Evolutionary conservation across 2,888 invertebrate genomes (phyloP), one percentile per base, ranked within the genome.

Genomic region (Eutolmus rufibarbis): DNA sequence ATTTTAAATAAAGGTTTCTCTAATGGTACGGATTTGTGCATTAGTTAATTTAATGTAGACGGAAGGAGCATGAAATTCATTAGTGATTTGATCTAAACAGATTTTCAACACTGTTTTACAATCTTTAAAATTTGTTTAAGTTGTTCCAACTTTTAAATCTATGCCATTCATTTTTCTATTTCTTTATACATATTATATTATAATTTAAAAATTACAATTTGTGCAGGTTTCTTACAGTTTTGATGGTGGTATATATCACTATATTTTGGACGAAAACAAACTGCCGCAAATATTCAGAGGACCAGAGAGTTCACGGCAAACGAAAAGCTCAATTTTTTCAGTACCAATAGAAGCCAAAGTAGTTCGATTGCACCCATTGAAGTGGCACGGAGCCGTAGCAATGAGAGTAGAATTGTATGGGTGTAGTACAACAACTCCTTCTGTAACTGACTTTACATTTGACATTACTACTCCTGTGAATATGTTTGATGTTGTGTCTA

Each of bases 341-440:
- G 93, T 94, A 4, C 97, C 97, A 0, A 93, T 97, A 82, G 97
- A 97, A 91, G 96, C 97, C 0, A 94, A 94, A 90, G 94, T 95
- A 31, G 91, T 97, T 9, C 94, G 96, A 87, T 93, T 97, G 87
- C 94, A 94, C 89, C 97, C 97, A 0, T 92, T 95, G 37, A 95
- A 96, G 3, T 97, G 97, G 97, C 94, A 96, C 89, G 94, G 94
- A 5, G 95, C 95, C 66, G 94, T 94, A 88, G 94, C 96, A 0
- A 92, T 97, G 89, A 93, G 95, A 88, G 93, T 96, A 40, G 97
- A 97, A 90, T 91, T 97, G 9, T 93, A 97, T 66, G 97, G 97
- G 5, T 98, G 97, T 91, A 85, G 43, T n/a, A 19, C 56, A n/a
- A 77, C 37, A 19, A 57, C 74, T 16, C 19, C 19, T 82, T 46